These are phyloP conservation scores for Horisme vitalbata DNA, from an alignment of 2,888 invertebrate species.

Conservation along the genomic window DNA sequence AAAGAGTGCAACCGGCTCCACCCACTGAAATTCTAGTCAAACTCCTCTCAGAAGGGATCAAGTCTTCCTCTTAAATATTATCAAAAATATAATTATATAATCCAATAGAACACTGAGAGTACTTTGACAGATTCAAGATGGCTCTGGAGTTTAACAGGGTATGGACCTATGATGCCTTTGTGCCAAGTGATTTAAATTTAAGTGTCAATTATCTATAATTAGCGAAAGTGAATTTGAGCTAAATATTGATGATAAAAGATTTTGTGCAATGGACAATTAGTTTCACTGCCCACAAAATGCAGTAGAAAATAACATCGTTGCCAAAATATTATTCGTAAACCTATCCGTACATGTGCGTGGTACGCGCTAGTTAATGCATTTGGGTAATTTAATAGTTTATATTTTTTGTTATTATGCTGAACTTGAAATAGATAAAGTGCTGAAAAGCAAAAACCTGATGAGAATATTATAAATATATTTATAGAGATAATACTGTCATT, in stretches of 20 bases:
- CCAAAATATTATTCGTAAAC: conserved; percentile 56
- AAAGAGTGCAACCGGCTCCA: conserved; percentile 60
- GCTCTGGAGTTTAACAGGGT: conserved; percentile 77
- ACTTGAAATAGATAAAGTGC: conserved; percentile 61
- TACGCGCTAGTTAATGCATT: conserved; percentile 72
- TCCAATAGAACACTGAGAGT: conserved; percentile 63
- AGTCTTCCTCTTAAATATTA: conserved; percentile 65
- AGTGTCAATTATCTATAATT: conserved; percentile 80
- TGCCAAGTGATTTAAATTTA: conserved; percentile 81
- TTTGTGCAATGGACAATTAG: conserved; percentile 71
- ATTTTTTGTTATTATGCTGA: conserved; percentile 53
- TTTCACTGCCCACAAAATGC: conserved; percentile 51
- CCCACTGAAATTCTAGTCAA: conserved; percentile 73
- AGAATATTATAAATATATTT: conserved; percentile 50
- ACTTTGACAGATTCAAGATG: conserved; percentile 71
- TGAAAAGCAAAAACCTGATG: conserved; percentile 41
- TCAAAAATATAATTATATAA: conserved; percentile 39
- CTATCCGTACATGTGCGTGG: conserved; percentile 50
- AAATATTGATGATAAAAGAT: conserved; percentile 57
- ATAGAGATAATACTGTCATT: conserved; percentile 41
- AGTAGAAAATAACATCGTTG: conserved; percentile 58
- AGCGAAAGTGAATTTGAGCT: conserved; percentile 48
- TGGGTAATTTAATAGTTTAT: conserved; percentile 75
- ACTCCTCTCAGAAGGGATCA: conserved; percentile 68
- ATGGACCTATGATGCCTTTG: conserved; percentile 80